A percentile compares a stretch with the other conserved stretches of the same genome.
Evolutionary conservation across 2,113 vertebrate genomes (phyloP).

Genomic region (Melanerpes formicivorus): DNA sequence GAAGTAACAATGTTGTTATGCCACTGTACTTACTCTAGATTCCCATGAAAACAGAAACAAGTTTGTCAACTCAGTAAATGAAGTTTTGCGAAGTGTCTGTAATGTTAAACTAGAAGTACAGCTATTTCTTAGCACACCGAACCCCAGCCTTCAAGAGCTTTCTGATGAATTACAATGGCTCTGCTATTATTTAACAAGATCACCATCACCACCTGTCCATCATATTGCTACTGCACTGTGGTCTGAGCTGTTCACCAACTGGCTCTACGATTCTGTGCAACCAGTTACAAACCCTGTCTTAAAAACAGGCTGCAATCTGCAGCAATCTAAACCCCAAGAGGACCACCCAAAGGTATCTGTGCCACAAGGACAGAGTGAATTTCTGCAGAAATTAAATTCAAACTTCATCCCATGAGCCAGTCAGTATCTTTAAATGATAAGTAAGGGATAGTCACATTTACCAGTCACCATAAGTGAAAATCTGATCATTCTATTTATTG

Average conservation of each 20-base stretch:
- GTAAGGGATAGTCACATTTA: not conserved
- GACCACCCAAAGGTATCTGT: not conserved
- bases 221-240: not conserved
- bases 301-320: not conserved
- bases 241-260: not conserved
- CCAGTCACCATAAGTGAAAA: not conserved
- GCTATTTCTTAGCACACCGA: not conserved
- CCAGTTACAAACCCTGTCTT: not conserved
- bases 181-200: not conserved
- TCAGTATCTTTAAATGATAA: not conserved
- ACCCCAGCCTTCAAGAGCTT: not conserved
- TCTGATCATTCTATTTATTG: not conserved
- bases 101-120: not conserved
- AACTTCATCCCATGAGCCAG: not conserved
- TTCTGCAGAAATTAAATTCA: slow-evolving; percentile 3
- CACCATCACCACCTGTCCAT: not conserved
- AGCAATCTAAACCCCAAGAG: not conserved
- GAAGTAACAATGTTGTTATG: not conserved
- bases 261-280: not conserved
- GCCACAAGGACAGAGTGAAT: not conserved
- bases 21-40: not conserved
- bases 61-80: not conserved
- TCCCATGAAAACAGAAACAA: not conserved
- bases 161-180: not conserved
- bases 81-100: not conserved